These are phyloP conservation scores for Acleris sparsana DNA, from an alignment of 2,888 invertebrate genomes.

Conservation along the genomic window DNA sequence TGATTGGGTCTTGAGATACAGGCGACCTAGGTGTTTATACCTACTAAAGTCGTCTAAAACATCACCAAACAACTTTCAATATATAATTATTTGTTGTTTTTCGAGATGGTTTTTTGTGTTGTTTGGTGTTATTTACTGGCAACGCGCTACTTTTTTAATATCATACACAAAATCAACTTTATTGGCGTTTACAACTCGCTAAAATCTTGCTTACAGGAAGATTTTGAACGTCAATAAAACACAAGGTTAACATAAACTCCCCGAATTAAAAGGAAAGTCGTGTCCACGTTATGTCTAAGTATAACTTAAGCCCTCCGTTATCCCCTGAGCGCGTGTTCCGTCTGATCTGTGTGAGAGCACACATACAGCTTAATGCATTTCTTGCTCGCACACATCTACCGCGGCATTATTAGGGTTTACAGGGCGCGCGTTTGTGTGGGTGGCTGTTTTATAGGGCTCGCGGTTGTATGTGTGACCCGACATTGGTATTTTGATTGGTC, in stretches of 20 bases:
- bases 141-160: neutral
- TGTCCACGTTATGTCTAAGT: constrained; percentile 61
- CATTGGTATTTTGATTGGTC: constrained; percentile 84
- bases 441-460: constrained; percentile 34
- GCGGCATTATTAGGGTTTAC: constrained; percentile 28
- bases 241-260: neutral
- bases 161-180: neutral
- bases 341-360: constrained; percentile 69
- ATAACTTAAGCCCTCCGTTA: constrained; percentile 80
- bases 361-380: constrained; percentile 61
- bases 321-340: constrained; percentile 81
- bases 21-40: too few species aligned
- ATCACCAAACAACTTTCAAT: too few species aligned
- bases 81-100: too few species aligned
- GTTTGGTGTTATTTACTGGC: too few species aligned
- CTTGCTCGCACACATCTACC: constrained; percentile 49
- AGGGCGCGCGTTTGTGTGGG: constrained; percentile 21
- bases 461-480: constrained; percentile 64
- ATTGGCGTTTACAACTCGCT: neutral
- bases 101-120: too few species aligned
- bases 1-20: too few species aligned
- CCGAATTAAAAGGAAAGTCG: constrained; percentile 25
- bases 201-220: neutral
- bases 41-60: too few species aligned
- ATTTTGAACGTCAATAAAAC: neutral